Base-by-base conservation (phyloP, 2,797 vertebrate species). In the Gobionotothen gibberifrons region DNA sequence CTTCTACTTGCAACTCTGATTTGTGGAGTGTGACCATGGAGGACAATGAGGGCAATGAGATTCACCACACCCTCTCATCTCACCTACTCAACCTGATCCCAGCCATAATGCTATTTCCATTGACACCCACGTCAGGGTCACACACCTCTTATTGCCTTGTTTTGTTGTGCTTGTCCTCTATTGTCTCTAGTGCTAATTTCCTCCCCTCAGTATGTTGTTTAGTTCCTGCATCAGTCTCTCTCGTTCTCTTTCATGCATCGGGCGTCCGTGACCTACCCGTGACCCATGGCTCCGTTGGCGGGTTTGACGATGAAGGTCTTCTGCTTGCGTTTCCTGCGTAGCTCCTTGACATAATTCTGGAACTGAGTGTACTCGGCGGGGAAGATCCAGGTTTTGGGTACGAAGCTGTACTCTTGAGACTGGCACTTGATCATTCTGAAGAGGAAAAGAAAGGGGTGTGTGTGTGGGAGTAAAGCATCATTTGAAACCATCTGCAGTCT, bases 221-320 rank as follows among this genome's bases (percentile, higher is more conserved):
- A 61, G 22, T 48, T 54, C 71, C 29, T 65, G 39, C 55, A 72
- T 76, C 51, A 71, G 68, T 69, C 54, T 52, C 63, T 67, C 62
- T 69, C 52, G 68, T 17, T 6, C 53, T 66, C 22, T 13, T 36
- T 56, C 53, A 36, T 36, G 32, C 1, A 7, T 36, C 6, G 32
- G 32, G 32, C 8, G 2, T 9, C 36, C 32, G 32, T 36, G 32
- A 95, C 97, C 84, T 96, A 99, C 98, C 98, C 98, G 65, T 99
- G 98, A 88, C 98, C 98, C 98, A 99, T 99, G 79, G 98, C 98
- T 81, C 98, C 98, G 9, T 99, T 99, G 81, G 98, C 97, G 60
- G 98, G 98, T 87, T 99, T 99, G 77, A 99, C 95, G 71, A 99
- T 99, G 82, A 99, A 99, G 2, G 98, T 99, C 92, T 98, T 99